Evolutionary conservation across 2,888 invertebrate genomes (phyloP).

Genomic region (Dolichopus griseipennis): DNA sequence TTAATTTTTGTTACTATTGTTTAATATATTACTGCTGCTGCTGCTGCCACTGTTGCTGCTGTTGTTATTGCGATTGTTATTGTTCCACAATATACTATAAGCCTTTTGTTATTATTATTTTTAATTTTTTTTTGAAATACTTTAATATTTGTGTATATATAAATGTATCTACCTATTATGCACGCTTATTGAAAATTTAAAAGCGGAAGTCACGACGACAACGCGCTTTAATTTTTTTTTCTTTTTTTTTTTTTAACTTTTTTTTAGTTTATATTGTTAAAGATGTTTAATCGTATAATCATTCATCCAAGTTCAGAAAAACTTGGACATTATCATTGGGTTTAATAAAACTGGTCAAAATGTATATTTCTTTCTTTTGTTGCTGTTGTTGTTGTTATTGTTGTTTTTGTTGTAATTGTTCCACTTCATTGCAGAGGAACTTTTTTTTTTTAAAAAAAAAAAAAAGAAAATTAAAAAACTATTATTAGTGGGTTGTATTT

Average conservation of each 20-base stretch:
- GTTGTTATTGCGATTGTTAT: too few relatives aligned
- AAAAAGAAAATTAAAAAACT: neutral
- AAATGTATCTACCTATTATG: neutral
- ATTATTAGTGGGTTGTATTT: neutral
- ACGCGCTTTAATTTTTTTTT: neutral
- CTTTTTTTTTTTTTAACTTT: too few relatives aligned
- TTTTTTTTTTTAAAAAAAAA: neutral
- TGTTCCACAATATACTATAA: too few relatives aligned
- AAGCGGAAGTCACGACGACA: constrained; percentile 6
- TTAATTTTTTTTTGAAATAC: too few relatives aligned
- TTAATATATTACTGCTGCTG: neutral
- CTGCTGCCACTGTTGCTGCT: neutral
- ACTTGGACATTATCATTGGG: neutral
- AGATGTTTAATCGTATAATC: too few relatives aligned
- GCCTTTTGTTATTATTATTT: too few relatives aligned
- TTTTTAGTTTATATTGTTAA: too few relatives aligned
- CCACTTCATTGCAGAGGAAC: neutral
- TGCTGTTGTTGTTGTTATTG: too few relatives aligned
- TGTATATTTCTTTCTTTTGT: too few relatives aligned
- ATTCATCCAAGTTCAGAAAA: neutral
- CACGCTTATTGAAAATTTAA: constrained; percentile 4
- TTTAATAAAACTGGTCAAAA: too few relatives aligned
- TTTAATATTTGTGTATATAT: too few relatives aligned
- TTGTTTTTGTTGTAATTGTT: too few relatives aligned
- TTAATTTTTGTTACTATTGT: neutral